Conservation (phyloP, 1,140 invertebrate species). For the Cotesia glomerata region DNA sequence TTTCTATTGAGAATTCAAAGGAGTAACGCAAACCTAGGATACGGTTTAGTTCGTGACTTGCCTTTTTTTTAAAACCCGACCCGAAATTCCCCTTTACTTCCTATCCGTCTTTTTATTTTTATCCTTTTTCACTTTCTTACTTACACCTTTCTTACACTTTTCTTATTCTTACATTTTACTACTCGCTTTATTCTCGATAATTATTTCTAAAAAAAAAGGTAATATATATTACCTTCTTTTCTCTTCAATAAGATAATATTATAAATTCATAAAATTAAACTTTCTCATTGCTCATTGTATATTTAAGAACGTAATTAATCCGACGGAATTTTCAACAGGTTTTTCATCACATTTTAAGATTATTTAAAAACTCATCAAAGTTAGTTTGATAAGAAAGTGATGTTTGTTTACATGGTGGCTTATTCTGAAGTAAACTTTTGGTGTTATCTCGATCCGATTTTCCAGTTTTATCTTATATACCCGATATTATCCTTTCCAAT, state of each 20-base stretch:
- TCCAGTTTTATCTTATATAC: too few relatives aligned
- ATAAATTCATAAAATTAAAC: neutral
- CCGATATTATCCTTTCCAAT: too few relatives aligned
- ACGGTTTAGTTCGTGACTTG: neutral
- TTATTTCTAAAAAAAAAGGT: too few relatives aligned
- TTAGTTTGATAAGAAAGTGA: neutral
- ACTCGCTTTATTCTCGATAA: too few relatives aligned
- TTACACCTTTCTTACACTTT: neutral
- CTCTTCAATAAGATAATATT: too few relatives aligned
- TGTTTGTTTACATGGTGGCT: too few relatives aligned
- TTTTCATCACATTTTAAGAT: too few relatives aligned
- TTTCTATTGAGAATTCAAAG: constrained; percentile 15
- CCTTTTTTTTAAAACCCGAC: neutral
- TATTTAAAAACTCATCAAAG: neutral
- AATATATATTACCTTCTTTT: too few relatives aligned
- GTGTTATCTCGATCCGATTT: too few relatives aligned
- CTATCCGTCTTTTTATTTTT: neutral
- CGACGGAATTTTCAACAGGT: too few relatives aligned
- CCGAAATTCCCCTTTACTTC: too few relatives aligned
- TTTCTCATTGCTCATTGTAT: neutral
- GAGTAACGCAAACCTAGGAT: constrained; percentile 9
- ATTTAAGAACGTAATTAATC: neutral
- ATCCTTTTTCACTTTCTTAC: neutral
- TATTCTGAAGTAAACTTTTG: too few relatives aligned
- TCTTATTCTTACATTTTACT: neutral